phyloP scores from a whole-genome alignment of 2,888 invertebrate genomes.

The Belgica antarctica region DNA sequence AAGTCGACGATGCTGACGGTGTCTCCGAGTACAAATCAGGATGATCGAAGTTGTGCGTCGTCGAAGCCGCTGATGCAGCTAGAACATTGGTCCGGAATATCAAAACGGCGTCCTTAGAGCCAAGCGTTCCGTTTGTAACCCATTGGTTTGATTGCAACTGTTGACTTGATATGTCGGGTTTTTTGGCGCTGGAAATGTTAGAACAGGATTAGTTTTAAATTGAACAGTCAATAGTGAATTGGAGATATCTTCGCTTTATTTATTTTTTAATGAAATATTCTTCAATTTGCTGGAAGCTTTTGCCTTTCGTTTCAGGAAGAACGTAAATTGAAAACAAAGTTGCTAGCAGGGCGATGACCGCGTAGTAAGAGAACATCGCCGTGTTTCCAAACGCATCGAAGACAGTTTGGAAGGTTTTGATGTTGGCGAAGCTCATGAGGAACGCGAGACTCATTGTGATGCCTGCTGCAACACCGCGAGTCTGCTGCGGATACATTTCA shows the following conservation, averaged over 20 bases:
- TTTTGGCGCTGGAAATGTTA: slow-evolving; percentile 28
- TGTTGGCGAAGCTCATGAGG: slow-evolving; percentile 63
- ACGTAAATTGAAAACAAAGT: slow-evolving; percentile 60
- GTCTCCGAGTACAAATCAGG: slow-evolving; percentile 31
- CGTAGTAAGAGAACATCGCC: slow-evolving; percentile 65
- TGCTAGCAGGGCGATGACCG: slow-evolving; percentile 60
- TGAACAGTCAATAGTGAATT: background rate
- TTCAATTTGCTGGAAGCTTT: slow-evolving; percentile 67
- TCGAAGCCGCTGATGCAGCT: slow-evolving; percentile 19
- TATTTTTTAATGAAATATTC: slow-evolving; percentile 50
- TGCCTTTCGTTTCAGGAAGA: slow-evolving; percentile 69
- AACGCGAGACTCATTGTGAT: slow-evolving; percentile 66
- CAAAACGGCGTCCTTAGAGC: slow-evolving; percentile 39
- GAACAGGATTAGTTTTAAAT: background rate
- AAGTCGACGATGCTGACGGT: slow-evolving; percentile 38
- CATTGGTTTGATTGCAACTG: slow-evolving; percentile 36
- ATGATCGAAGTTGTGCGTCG: slow-evolving; percentile 27
- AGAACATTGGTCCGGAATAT: slow-evolving; percentile 36
- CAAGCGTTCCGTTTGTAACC: slow-evolving; percentile 34
- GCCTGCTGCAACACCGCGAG: slow-evolving; percentile 66
- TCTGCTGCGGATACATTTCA: slow-evolving; percentile 65
- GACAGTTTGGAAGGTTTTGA: slow-evolving; percentile 62
- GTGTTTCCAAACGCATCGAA: slow-evolving; percentile 60
- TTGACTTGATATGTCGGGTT: slow-evolving; percentile 27
- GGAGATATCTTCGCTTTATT: background rate